Conservation (phyloP, 2,113 vertebrate genomes). For the Sinocyclocheilus rhinocerous region DNA sequence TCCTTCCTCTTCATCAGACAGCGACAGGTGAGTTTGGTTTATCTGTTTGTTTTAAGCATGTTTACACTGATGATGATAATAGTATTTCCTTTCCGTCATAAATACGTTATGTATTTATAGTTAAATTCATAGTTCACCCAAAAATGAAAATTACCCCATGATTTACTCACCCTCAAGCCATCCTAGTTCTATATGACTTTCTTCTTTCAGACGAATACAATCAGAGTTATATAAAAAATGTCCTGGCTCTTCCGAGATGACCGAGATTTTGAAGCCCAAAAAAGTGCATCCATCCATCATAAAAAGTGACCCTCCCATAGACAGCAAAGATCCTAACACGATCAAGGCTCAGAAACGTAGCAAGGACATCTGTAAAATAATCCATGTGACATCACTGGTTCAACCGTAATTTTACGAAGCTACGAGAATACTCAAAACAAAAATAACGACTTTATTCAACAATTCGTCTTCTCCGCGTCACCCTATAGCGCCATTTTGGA, state of each 20-base stretch:
- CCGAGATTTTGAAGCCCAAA: background rate
- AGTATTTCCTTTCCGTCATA: background rate
- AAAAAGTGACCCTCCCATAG: background rate
- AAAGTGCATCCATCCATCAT: background rate
- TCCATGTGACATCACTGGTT: no score
- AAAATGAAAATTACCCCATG: background rate
- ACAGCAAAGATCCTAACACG: no score
- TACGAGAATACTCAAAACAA: no score
- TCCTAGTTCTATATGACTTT: background rate
- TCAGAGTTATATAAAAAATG: background rate
- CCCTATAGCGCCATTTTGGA: no score
- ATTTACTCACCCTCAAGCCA: background rate
- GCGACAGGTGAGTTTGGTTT: slow-evolving; percentile 81
- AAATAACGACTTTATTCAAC: no score
- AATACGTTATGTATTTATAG: no score
- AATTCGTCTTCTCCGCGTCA: no score
- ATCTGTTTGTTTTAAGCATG: background rate
- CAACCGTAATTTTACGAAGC: no score
- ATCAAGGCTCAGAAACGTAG: no score
- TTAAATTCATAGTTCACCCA: background rate
- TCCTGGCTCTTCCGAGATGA: no score
- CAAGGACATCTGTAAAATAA: no score
- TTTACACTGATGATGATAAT: background rate
- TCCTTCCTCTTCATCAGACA: slow-evolving; percentile 82
- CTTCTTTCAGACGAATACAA: background rate